Conservation (phyloP, 1,140 invertebrate genomes). For the Drosophila orena region DNA sequence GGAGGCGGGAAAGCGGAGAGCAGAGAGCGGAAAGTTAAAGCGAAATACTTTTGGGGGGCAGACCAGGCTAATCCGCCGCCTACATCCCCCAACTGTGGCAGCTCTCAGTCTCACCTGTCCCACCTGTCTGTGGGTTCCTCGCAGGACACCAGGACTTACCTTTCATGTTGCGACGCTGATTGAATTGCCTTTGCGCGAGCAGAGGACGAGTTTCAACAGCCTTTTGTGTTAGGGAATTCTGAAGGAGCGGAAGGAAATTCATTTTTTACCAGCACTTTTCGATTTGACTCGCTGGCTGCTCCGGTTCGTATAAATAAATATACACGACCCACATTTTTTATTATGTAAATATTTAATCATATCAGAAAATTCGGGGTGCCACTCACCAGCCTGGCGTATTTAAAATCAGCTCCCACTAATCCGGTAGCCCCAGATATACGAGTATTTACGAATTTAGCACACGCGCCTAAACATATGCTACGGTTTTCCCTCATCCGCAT, state of each 20-base stretch:
- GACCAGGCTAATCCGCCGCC: conserved; percentile 35
- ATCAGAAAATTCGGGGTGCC: conserved; percentile 52
- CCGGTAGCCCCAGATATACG: conserved; percentile 36
- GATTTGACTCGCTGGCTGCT: conserved; percentile 33
- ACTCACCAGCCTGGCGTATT: conserved; percentile 48
- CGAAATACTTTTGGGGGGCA: conserved; percentile 26
- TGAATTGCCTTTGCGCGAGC: conserved; percentile 65
- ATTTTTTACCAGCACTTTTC: conserved; percentile 57
- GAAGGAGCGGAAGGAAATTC: conserved; percentile 9
- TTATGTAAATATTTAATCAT: conserved; percentile 83
- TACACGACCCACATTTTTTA: conserved; percentile 66
- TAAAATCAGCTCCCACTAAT: conserved; percentile 50
- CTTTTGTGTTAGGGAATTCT: conserved; percentile 41
- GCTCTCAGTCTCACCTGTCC: conserved; percentile 33
- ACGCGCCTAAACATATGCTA: conserved; percentile 66
- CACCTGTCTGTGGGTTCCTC: conserved; percentile 43
- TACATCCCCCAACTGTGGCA: conserved; percentile 35
- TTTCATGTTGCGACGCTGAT: conserved; percentile 74
- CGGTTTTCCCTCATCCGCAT: background rate
- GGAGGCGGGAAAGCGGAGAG: conserved; percentile 27
- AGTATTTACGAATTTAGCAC: conserved; percentile 64
- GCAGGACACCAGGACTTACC: conserved; percentile 58
- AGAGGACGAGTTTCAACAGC: conserved; percentile 20
- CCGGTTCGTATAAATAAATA: conserved; percentile 67
- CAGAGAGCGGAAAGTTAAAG: conserved; percentile 49